Evolutionary conservation across 2,888 invertebrate genomes (phyloP), one percentile per base, ranked within the genome.

Genomic region (Conomelus anceps): DNA sequence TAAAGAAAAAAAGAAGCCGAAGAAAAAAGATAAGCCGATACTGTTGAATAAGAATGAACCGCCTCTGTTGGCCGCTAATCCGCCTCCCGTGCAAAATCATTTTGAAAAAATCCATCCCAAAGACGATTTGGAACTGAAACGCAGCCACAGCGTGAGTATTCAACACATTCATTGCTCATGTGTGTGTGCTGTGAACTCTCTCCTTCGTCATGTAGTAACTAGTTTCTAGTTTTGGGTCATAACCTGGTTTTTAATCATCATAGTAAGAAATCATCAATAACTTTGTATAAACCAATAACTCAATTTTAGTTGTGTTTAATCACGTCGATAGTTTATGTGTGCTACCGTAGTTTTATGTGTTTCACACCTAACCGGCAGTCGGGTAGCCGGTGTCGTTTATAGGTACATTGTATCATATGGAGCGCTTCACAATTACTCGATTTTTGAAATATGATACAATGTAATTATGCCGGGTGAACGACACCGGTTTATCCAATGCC

Each of bases 91-190:
- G 89, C 93, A 93, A 89, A 97, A 97, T 95, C 96, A 96, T 93
- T 97, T 97, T 94, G 96, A 97, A 92, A 94, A 95, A 92, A 96
- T 95, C 93, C 96, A 95, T 91, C 97, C 98, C 88, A 97, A 97
- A 94, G 98, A 98, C 94, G 97, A 97, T 91, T 93, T 95, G 90
- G 95, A 95, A 92, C 93, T 95, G 91, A 93, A 94, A 91, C 93
- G 93, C 91, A 93, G 93, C 91, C 93, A 93, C 90, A 94, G 93
- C 92, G 94, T 94, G 93, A 94, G 94, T 94, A 91, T 89, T 4
- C 63, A 63, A n/a, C 4, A 63, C 63, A 63, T 13, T n/a, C n/a
- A 20, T 89, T 89, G 23, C 26, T 89, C 26, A 22, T 23, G 22
- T 86, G 23, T 86, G 7, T 85, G 85, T 85, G 11, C n/a, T 22